A percentile compares a stretch with the other conserved stretches of the same genome.
These are phyloP conservation scores for Eupithecia subfuscata DNA, from an alignment of 2,888 invertebrate genomes.

Conservation along the genomic window DNA sequence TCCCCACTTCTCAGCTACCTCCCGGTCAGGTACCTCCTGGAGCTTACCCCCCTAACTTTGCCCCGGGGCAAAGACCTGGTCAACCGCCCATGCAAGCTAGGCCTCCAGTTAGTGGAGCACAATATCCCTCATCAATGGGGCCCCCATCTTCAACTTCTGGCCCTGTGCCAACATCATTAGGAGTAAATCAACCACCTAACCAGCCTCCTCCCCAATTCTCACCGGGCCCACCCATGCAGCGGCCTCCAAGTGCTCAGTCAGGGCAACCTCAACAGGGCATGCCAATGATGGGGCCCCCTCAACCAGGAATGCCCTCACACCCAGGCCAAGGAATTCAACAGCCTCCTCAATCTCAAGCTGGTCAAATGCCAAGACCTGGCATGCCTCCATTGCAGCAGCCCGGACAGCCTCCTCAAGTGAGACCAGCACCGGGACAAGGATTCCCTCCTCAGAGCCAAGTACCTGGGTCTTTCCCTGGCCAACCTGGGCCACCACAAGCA, in stretches of 20 bases:
- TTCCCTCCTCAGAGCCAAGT: slow-evolving; percentile 48
- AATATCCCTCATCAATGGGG: slow-evolving; percentile 53
- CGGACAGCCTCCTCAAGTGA: slow-evolving; percentile 41
- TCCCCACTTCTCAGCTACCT: slow-evolving; percentile 64
- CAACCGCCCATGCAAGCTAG: slow-evolving; percentile 44
- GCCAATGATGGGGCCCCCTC: slow-evolving; percentile 18
- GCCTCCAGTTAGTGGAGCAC: slow-evolving; percentile 57
- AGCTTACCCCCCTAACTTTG: slow-evolving; percentile 62
- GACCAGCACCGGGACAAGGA: slow-evolving; percentile 32
- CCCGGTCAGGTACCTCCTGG: slow-evolving; percentile 64
- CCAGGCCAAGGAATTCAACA: slow-evolving; percentile 41
- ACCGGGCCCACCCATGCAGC: slow-evolving; percentile 53
- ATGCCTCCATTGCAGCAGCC: slow-evolving; percentile 35
- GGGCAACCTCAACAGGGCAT: slow-evolving; percentile 47
- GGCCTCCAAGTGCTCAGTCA: slow-evolving; percentile 57
- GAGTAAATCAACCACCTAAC: slow-evolving; percentile 51
- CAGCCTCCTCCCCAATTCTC: slow-evolving; percentile 46
- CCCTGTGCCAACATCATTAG: slow-evolving; percentile 46
- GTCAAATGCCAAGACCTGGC: slow-evolving; percentile 40
- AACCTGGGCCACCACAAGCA: slow-evolving; percentile 43
- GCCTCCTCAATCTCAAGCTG: slow-evolving; percentile 46
- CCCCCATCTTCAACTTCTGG: slow-evolving; percentile 60
- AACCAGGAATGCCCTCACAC: slow-evolving; percentile 36
- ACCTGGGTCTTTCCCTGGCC: slow-evolving; percentile 26
- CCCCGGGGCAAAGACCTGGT: slow-evolving; percentile 46